Evolutionary conservation across 2,113 vertebrate species (phyloP), one percentile per base, ranked within the genome.

Genomic region (Catharus bicknelli): DNA sequence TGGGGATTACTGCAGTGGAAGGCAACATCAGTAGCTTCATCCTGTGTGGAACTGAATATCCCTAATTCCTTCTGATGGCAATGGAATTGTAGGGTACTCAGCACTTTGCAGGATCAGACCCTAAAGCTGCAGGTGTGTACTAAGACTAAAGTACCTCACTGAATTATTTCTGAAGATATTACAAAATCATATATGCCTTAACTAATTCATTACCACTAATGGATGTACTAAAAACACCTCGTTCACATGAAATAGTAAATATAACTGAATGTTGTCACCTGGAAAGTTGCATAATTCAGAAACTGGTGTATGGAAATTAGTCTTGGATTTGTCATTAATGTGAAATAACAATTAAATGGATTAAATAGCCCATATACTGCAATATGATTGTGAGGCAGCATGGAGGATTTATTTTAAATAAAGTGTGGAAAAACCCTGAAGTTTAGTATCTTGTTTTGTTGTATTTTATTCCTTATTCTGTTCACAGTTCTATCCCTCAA

Each of bases 401-500:
- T 94, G 74, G 80, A 96, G 84, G 93, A 74, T 63, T 95, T 93
- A 26, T 83, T 96, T 94, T 66, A 91, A 97, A 96, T 96, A 95
- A 96, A 97, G 90, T 58, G 67, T 63, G 70, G 16, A 85, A 88
- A 95, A 96, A 88, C 90, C 66, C 93, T 63, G 83, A 87, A 90
- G 75, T 89, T 83, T 94, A 91, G 51, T 91, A 96, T 76, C 88
- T 95, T 92, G 83, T 78, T 97, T 96, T 86, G 73, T 90, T 96
- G 83, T 93, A 94, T 92, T 95, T 88, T 96, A 87, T 62, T 55
- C 95, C 64, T 90, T 87, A 61, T 69, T 83, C 86, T 93, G 77
- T 95, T 89, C 90, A 91, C 78, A 97, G 86, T 80, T 88, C 67
- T 84, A 14, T 50, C 51, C 57, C 57, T 92, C 68, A 91, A 94